phyloP scores from a whole-genome alignment of 37 sponge, comb jelly and placozoan species.

The Hexactinellida sp. region DNA sequence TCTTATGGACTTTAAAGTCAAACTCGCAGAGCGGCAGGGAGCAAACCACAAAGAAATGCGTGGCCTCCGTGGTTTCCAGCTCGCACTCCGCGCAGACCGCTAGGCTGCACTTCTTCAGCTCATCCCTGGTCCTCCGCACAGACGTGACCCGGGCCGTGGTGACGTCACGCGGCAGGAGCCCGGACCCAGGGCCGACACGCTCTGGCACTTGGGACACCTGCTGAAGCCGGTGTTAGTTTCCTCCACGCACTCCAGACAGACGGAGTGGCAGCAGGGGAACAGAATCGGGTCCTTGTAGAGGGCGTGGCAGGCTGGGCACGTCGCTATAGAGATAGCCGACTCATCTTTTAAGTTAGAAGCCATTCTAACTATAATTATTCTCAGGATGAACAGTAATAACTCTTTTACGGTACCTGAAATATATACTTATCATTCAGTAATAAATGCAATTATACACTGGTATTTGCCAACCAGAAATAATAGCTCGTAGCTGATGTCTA shows the following conservation, averaged over 20 bases:
- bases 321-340: background rate
- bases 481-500: too few species aligned
- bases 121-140: background rate
- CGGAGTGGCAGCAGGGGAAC: background rate
- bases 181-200: background rate
- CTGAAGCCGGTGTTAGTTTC: background rate
- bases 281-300: background rate
- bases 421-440: too few species aligned
- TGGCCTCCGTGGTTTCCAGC: background rate
- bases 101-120: background rate
- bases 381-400: too few species aligned
- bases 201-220: constrained; percentile 8
- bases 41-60: background rate
- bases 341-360: background rate
- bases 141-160: background rate
- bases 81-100: background rate
- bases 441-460: too few species aligned
- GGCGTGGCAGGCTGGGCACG: background rate
- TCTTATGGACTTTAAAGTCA: background rate
- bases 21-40: background rate
- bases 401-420: too few species aligned
- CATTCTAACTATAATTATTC: too few species aligned
- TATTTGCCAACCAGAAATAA: too few species aligned
- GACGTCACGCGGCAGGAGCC: background rate
- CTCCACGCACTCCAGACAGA: background rate